Percentiles rank a stretch among this genome's conserved stretches.
These are phyloP conservation scores for Gymnosoma rotundatum DNA, from an alignment of 2,888 invertebrate species.

Conservation along the genomic window DNA sequence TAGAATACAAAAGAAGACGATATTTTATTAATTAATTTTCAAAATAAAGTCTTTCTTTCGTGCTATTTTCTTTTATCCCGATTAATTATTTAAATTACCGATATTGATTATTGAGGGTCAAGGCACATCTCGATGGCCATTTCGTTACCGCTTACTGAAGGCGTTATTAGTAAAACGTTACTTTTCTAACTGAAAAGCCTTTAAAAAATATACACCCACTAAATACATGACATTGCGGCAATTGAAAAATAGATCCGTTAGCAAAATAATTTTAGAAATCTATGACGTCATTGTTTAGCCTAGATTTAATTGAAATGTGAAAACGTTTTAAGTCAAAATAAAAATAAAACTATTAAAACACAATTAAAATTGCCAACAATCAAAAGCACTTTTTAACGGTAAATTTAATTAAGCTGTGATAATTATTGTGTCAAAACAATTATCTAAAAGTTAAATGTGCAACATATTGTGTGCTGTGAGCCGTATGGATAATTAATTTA, in stretches of 20 bases:
- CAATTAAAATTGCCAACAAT: constrained; percentile 35
- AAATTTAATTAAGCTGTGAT: constrained; percentile 53
- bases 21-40: no score
- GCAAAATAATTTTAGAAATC: not conserved
- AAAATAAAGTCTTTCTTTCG: no score
- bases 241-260: constrained; percentile 27
- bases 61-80: no score
- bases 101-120: no score
- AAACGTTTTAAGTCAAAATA: constrained; percentile 28
- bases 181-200: no score
- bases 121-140: no score
- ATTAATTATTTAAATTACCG: no score
- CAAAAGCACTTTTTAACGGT: constrained; percentile 32
- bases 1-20: no score
- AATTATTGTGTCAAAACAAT: constrained; percentile 65
- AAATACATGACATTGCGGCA: not conserved
- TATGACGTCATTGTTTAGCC: constrained; percentile 21
- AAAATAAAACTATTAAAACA: constrained; percentile 33
- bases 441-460: constrained; percentile 36
- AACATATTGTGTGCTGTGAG: not conserved
- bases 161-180: no score
- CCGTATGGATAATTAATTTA: not conserved
- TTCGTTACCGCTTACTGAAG: no score
- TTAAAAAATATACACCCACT: no score
- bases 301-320: constrained; percentile 20